These are phyloP conservation scores for Dendrocopos noguchii DNA, from an alignment of 2,113 vertebrate species.

Conservation along the genomic window DNA sequence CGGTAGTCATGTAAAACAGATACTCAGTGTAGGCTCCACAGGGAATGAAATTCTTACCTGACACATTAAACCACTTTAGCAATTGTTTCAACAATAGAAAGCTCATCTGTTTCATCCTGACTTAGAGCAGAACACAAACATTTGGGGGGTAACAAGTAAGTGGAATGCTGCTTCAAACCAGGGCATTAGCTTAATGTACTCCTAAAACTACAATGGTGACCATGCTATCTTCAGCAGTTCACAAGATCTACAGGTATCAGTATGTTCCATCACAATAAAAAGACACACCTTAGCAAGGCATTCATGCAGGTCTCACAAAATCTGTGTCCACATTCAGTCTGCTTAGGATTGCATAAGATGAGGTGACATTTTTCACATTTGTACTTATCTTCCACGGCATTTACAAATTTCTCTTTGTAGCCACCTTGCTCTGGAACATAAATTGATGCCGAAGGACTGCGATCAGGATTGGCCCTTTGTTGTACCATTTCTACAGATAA, in stretches of 20 bases:
- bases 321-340: conserved; percentile 96
- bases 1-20: background rate
- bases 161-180: background rate
- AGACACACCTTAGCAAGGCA: conserved; percentile 75
- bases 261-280: background rate
- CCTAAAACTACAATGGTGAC: background rate
- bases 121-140: background rate
- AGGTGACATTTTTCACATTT: conserved; percentile 92
- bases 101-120: background rate
- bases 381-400: conserved; percentile 92
- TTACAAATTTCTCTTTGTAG: conserved; percentile 92
- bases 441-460: conserved; percentile 59
- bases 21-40: background rate
- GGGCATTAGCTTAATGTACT: background rate
- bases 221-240: background rate
- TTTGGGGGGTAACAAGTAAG: background rate
- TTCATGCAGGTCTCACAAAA: conserved; percentile 96
- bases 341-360: conserved; percentile 91
- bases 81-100: background rate
- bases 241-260: background rate
- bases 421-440: conserved; percentile 87
- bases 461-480: conserved; percentile 78
- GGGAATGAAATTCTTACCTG: background rate
- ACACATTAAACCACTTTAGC: background rate
- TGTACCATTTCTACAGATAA: conserved; percentile 74